These are phyloP conservation scores for Catharus minimus DNA, from an alignment of 2,113 vertebrate genomes.

Conservation along the genomic window DNA sequence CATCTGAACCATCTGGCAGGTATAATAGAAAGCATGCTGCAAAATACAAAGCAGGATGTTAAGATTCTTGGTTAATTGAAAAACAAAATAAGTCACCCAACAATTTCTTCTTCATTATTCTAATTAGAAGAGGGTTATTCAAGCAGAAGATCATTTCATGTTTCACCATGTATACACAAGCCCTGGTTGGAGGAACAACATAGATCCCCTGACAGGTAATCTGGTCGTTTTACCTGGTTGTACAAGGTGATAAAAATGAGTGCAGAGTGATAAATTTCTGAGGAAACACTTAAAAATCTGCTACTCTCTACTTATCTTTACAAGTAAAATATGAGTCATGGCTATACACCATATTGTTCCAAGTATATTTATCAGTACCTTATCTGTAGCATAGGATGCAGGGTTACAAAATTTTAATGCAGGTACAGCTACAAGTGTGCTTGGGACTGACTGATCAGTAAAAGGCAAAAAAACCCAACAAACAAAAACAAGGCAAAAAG, in stretches of 20 bases:
- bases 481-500: not conserved
- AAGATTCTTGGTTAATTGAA: not conserved
- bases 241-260: not conserved
- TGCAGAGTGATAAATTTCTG: not conserved
- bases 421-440: fast-evolving
- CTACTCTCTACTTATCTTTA: not conserved
- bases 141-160: not conserved
- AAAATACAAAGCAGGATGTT: not conserved
- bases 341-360: not conserved
- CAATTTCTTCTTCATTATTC: not conserved
- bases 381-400: not conserved
- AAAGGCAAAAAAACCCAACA: not conserved
- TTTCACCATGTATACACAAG: not conserved
- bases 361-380: not conserved
- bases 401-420: not conserved
- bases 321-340: not conserved
- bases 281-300: not conserved
- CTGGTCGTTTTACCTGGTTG: not conserved
- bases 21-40: not conserved
- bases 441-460: not conserved
- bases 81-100: not conserved
- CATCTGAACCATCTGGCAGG: not conserved
- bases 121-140: not conserved
- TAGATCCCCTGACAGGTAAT: fast-evolving
- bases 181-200: not conserved